Evolutionary conservation across 2,888 invertebrate species (phyloP), one percentile per base, ranked within the genome.

Genomic region (Caenorhabditis panamensis): DNA sequence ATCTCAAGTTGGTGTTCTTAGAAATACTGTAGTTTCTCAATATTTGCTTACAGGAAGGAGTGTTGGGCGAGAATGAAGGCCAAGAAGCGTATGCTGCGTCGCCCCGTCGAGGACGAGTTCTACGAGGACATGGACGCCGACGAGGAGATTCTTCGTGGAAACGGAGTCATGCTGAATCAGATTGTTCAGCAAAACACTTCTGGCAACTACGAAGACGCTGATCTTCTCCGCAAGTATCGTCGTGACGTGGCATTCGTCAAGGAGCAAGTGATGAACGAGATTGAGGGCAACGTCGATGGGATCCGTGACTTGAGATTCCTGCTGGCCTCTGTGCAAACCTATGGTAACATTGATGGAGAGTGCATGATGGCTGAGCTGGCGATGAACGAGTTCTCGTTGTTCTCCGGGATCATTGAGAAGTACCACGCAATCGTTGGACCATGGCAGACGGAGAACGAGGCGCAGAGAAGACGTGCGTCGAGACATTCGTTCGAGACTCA

Each of bases 291-390:
- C 58, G 51, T 81, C 9, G 81, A 81, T 49, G 68, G 58, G n/a
- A 81, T 81, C 47, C 77, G 81, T 8, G 81, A 84, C 9, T 76
- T 86, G 28, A 82, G 87, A 16, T 87, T 84, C 53, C 68, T 87
- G 18, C 41, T 87, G 22, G 81, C 83, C 6, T 85, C 84, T 9
- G 83, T 81, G 9, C 87, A 87, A 77, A 86, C 87, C 0, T 87
- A 82, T 54, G 87, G 87, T 53, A 80, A 83, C 49, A 73, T 84
- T 49, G 86, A 86, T 66, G 79, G 82, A 41, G 73, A 78, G 18
- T 84, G 84, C 37, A 83, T 85, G 72, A 78, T 84, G 71, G 86
- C 87, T 24, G 87, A 87, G 53, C 49, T 85, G n/a, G 86, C 79
- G 24, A 63, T 87, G 63, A n/a, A n/a, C n/a, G n/a, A n/a, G n/a